Percentiles rank a stretch among this genome's conserved stretches.
Evolutionary conservation across 2,888 invertebrate genomes (phyloP).

Genomic region (Volucella inflata): DNA sequence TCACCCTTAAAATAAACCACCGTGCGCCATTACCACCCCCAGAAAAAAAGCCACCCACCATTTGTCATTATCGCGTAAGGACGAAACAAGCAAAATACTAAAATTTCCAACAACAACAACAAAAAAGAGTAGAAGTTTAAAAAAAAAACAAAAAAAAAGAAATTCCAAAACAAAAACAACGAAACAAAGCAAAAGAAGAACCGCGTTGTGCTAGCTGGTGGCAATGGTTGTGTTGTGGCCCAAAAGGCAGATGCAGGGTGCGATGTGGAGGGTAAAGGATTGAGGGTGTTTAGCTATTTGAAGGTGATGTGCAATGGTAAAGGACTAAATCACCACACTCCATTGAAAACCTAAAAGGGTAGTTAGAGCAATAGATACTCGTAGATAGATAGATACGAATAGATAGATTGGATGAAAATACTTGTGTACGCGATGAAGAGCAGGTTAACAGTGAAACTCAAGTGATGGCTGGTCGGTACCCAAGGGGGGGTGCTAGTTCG

Average conservation of each 20-base stretch:
- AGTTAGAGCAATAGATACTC: constrained; percentile 48
- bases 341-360: constrained; percentile 66
- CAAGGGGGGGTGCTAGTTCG: constrained; percentile 37
- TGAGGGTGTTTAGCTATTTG: constrained; percentile 23
- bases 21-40: constrained; percentile 55
- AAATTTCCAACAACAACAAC: constrained; percentile 44
- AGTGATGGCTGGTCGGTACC: constrained; percentile 4
- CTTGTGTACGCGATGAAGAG: constrained; percentile 32
- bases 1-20: constrained; percentile 74
- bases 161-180: constrained; percentile 58
- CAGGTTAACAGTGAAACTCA: constrained; percentile 11
- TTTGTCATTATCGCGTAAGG: constrained; percentile 75
- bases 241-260: not conserved
- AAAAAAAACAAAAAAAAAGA: constrained; percentile 28
- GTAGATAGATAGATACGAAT: constrained; percentile 51
- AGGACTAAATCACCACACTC: constrained; percentile 74
- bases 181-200: constrained; percentile 41
- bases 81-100: constrained; percentile 58
- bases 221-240: not conserved
- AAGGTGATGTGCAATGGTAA: constrained; percentile 70
- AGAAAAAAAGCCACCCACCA: constrained; percentile 64
- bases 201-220: constrained; percentile 31
- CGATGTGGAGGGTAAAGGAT: constrained; percentile 16
- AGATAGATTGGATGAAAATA: constrained; percentile 12
- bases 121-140: not conserved